Evolutionary conservation across 2,888 invertebrate genomes (phyloP).

Genomic region (Euspilapteryx auroguttella): DNA sequence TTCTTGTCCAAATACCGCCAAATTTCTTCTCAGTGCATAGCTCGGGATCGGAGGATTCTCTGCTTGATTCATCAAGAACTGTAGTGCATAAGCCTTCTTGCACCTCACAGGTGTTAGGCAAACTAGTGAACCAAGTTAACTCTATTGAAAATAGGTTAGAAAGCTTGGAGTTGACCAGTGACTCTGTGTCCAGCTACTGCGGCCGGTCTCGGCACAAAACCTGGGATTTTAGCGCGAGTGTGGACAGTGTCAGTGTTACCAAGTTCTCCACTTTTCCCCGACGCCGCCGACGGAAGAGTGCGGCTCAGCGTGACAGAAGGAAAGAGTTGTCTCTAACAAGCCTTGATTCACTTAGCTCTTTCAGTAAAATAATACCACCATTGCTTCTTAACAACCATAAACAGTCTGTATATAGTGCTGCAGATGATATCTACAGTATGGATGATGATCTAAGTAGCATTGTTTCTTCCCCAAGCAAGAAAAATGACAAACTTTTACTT

Average conservation of each 20-base stretch:
- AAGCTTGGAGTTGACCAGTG: conserved; percentile 33
- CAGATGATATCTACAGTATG: conserved; percentile 37
- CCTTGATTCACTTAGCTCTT: conserved; percentile 19
- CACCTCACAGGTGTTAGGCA: conserved; percentile 46
- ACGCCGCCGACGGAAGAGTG: conserved; percentile 26
- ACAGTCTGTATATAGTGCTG: conserved; percentile 1
- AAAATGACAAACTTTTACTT: conserved; percentile 39
- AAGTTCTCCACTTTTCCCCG: conserved; percentile 44
- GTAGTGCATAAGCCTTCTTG: conserved; percentile 48
- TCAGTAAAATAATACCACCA: conserved; percentile 15
- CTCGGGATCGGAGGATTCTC: conserved; percentile 57
- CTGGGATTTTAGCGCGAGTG: conserved; percentile 28
- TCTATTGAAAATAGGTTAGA: conserved; percentile 62
- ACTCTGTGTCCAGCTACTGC: conserved; percentile 20
- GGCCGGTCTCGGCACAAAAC: conserved; percentile 17
- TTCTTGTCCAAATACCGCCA: conserved; percentile 77
- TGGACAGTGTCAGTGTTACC: conserved; percentile 14
- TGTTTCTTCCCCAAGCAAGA: conserved; percentile 44
- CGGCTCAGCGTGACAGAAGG: conserved; percentile 14
- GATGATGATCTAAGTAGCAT: conserved; percentile 50
- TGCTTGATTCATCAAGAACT: conserved; percentile 41
- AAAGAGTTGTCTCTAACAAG: conserved; percentile 31
- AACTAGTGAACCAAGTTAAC: conserved; percentile 65
- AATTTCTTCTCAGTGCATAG: conserved; percentile 69
- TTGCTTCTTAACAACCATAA: conserved; percentile 16